These are phyloP conservation scores for Dicaeum eximium DNA, from an alignment of 2,113 vertebrate species.

Conservation along the genomic window DNA sequence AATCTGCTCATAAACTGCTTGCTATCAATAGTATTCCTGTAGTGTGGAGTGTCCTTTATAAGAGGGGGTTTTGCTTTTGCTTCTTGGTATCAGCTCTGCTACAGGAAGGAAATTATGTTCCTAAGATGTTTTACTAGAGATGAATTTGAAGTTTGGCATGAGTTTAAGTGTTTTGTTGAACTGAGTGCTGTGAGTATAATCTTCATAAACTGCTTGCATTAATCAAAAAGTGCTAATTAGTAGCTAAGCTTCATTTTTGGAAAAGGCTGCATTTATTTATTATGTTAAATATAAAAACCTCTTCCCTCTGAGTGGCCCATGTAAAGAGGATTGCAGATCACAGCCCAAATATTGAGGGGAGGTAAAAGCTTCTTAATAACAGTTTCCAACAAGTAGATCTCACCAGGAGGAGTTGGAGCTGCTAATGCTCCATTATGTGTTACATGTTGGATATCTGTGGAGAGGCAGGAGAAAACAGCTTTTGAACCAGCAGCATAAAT, in stretches of 20 bases:
- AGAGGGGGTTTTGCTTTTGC: neutral
- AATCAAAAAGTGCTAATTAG: conserved; percentile 27
- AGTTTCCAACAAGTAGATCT: neutral
- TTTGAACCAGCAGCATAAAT: neutral
- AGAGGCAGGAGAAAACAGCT: neutral
- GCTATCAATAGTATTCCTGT: neutral
- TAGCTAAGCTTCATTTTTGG: conserved; percentile 9
- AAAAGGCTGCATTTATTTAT: neutral
- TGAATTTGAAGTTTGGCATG: conserved; percentile 7
- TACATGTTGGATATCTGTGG: neutral
- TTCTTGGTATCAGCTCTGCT: neutral
- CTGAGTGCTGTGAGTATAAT: neutral
- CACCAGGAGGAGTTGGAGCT: neutral
- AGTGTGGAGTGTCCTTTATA: neutral
- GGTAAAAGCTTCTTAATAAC: neutral
- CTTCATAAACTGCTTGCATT: neutral
- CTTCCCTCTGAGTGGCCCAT: neutral
- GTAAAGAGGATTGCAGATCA: neutral
- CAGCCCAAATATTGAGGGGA: neutral
- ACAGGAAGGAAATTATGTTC: neutral
- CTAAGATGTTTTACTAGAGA: neutral
- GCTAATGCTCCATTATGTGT: neutral
- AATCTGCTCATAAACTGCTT: neutral
- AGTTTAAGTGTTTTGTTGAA: conserved; percentile 5
- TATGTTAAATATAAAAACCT: neutral